Conservation (phyloP, 2,888 invertebrate species). For the Eupithecia abbreviata region DNA sequence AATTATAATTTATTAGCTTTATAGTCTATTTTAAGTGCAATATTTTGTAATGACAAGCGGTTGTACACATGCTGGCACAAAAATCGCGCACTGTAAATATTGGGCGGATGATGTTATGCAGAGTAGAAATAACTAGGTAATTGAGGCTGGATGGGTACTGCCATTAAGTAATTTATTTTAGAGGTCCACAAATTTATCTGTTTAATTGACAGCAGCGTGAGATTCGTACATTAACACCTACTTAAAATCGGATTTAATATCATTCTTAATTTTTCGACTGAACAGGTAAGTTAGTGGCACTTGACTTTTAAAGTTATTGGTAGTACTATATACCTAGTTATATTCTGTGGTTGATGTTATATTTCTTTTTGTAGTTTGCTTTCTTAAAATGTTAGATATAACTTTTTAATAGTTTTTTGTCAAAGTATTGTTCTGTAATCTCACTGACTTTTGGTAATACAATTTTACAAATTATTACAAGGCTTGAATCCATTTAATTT, state of each 20-base stretch:
- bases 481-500: constrained; percentile 32
- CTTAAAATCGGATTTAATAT: not conserved
- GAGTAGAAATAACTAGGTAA: not conserved
- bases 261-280: not conserved
- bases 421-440: constrained; percentile 11
- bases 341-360: not conserved
- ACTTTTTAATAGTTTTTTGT: constrained; percentile 1
- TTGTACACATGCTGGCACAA: constrained; percentile 54
- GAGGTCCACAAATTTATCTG: not conserved
- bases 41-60: constrained; percentile 47
- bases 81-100: constrained; percentile 39
- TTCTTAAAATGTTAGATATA: not conserved
- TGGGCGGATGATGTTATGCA: not conserved
- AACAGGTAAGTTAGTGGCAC: not conserved
- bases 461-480: constrained; percentile 23
- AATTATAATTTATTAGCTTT: constrained; percentile 22
- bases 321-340: too few relatives aligned
- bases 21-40: constrained; percentile 61
- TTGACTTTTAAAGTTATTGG: not conserved
- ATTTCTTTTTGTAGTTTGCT: not conserved
- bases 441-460: constrained; percentile 16
- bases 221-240: not conserved
- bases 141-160: not conserved
- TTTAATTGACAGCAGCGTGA: not conserved
- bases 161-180: not conserved